Conservation (phyloP, 2,113 vertebrate species). For the Hepsetus odoe region DNA sequence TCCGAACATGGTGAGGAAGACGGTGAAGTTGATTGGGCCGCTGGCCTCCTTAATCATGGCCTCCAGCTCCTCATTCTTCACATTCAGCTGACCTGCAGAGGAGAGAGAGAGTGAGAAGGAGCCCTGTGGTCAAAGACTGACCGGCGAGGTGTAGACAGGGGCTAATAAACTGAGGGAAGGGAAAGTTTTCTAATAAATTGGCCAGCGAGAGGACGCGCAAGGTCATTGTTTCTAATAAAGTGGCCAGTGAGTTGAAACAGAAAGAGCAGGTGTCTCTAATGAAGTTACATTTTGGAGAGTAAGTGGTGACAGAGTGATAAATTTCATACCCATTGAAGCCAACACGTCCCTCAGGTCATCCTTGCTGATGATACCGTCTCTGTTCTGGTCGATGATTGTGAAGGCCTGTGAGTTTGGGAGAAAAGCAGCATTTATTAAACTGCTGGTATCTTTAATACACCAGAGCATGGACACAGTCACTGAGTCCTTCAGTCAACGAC, state of each 20-base stretch:
- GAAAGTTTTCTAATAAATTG: too few species aligned
- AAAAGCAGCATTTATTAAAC: not conserved
- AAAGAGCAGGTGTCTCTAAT: not conserved
- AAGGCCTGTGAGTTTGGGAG: conserved; percentile 77
- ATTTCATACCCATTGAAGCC: conserved; percentile 84
- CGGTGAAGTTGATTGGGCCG: conserved; percentile 92
- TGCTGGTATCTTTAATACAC: not conserved
- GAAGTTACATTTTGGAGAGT: not conserved
- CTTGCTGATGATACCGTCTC: conserved; percentile 92
- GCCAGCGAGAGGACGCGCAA: too few species aligned
- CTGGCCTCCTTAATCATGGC: conserved; percentile 90
- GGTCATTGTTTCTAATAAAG: not conserved
- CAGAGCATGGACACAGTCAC: too few species aligned
- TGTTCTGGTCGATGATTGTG: conserved; percentile 93
- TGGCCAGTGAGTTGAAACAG: not conserved
- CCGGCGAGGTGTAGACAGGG: too few species aligned
- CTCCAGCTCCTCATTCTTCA: conserved; percentile 87
- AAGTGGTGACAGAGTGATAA: not conserved
- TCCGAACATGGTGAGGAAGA: conserved; percentile 92
- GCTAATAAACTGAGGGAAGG: too few species aligned
- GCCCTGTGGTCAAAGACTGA: too few species aligned
- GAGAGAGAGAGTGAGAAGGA: not conserved
- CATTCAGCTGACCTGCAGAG: conserved; percentile 81
- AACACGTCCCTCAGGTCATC: conserved; percentile 89
- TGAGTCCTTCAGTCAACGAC: too few species aligned